These are phyloP conservation scores for Eurystomus glaucurus DNA, from an alignment of 2,797 vertebrate species.

Conservation along the genomic window DNA sequence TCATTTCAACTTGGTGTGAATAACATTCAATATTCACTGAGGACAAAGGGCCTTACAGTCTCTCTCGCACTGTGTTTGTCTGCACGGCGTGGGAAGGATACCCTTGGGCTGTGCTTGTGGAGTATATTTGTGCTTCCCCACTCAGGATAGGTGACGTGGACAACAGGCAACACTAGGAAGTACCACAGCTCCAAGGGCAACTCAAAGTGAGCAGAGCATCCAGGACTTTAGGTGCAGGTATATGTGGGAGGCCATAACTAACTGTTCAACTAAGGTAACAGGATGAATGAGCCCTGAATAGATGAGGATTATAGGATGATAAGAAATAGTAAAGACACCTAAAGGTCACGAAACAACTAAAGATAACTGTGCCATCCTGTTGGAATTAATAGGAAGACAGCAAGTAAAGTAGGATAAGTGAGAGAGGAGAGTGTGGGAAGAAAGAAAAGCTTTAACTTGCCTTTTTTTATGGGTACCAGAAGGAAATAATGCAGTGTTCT, in stretches of 20 bases:
- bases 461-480: not conserved
- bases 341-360: not conserved
- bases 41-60: not conserved
- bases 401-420: not conserved
- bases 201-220: not conserved
- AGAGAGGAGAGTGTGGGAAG: not conserved
- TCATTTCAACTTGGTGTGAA: not conserved
- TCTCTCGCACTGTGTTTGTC: not conserved
- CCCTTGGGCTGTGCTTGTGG: fast-evolving
- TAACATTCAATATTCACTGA: not conserved
- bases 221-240: not conserved
- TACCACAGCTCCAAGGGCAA: not conserved
- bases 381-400: not conserved
- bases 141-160: not conserved
- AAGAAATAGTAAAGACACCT: not conserved
- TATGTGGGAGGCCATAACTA: not conserved
- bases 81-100: not conserved
- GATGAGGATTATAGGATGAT: not conserved
- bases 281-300: constrained; percentile 18
- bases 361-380: not conserved
- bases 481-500: not conserved
- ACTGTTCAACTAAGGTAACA: not conserved
- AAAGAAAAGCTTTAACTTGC: not conserved
- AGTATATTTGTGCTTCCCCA: not conserved
- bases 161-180: not conserved